phyloP scores from a whole-genome alignment of 2,797 vertebrate genomes.

The Rhynchotus rufescens region DNA sequence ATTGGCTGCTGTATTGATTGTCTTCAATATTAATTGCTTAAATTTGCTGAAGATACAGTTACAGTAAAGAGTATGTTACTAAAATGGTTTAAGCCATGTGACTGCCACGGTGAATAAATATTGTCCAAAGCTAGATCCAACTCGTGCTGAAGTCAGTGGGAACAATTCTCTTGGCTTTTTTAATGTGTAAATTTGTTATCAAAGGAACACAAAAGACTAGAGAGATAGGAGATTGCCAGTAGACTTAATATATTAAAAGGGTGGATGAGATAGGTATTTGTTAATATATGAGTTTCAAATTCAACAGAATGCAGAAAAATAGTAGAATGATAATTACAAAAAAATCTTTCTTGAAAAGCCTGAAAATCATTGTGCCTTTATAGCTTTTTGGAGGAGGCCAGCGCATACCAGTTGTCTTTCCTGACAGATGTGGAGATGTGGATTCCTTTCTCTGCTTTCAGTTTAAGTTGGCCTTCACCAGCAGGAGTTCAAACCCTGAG shows the following conservation, averaged over 20 bases:
- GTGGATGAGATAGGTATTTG: not conserved
- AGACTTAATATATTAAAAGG: not conserved
- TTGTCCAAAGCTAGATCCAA: accelerated
- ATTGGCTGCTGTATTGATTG: not conserved
- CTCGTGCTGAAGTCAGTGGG: not conserved
- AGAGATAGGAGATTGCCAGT: not conserved
- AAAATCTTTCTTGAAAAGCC: not conserved
- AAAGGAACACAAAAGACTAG: not conserved
- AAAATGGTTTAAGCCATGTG: not conserved
- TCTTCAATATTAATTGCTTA: not conserved
- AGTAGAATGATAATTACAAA: not conserved
- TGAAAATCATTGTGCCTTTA: not conserved
- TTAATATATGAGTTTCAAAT: not conserved
- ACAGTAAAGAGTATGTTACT: not conserved
- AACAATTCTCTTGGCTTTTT: not conserved
- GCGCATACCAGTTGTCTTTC: not conserved
- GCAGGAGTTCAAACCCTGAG: not conserved
- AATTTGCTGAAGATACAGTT: not conserved
- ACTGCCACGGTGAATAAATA: not conserved
- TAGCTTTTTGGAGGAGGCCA: not conserved
- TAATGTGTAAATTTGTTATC: not conserved
- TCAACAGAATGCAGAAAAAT: not conserved
- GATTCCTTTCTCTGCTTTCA: not conserved
- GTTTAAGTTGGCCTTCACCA: not conserved
- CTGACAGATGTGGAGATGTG: not conserved